Conservation (phyloP, 2,797 vertebrate species). For the Anguilla pacifica region DNA sequence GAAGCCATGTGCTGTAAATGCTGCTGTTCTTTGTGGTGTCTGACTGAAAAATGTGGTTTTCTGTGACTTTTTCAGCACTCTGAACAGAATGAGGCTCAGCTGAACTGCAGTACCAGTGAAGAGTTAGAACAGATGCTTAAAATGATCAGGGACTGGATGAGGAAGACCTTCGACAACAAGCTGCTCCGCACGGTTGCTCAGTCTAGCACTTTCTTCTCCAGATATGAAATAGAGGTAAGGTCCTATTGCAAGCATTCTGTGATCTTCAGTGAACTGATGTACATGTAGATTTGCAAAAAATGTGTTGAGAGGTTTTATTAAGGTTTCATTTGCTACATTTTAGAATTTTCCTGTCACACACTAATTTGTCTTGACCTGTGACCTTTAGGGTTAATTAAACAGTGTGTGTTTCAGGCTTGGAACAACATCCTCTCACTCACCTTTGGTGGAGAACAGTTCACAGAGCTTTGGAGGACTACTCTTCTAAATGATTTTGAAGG, state of each 20-base stretch:
- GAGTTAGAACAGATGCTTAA: slow-evolving; percentile 36
- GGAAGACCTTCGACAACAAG: slow-evolving; percentile 35
- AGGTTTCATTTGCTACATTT: too few species aligned
- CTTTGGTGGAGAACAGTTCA: slow-evolving; percentile 53
- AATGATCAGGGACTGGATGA: slow-evolving; percentile 67
- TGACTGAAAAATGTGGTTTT: background rate
- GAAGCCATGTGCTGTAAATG: too few species aligned
- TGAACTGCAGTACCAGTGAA: slow-evolving; percentile 25
- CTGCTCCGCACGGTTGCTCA: slow-evolving; percentile 19
- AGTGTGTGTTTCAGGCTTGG: background rate
- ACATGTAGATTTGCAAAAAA: too few species aligned
- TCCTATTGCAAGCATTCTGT: background rate
- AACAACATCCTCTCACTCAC: background rate
- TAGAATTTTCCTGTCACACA: too few species aligned
- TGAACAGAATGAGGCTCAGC: background rate
- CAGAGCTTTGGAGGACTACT: slow-evolving; percentile 53
- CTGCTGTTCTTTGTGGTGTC: background rate
- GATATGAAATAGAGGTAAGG: slow-evolving; percentile 64
- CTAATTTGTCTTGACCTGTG: background rate
- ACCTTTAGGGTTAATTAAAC: too few species aligned
- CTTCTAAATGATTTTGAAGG: slow-evolving; percentile 60
- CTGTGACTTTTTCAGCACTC: background rate
- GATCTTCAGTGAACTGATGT: background rate
- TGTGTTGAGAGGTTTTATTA: too few species aligned
- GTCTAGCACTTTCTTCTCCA: accelerated